These are phyloP conservation scores for Vollenhovia emeryi DNA, from an alignment of 1,140 invertebrate species.

Conservation along the genomic window DNA sequence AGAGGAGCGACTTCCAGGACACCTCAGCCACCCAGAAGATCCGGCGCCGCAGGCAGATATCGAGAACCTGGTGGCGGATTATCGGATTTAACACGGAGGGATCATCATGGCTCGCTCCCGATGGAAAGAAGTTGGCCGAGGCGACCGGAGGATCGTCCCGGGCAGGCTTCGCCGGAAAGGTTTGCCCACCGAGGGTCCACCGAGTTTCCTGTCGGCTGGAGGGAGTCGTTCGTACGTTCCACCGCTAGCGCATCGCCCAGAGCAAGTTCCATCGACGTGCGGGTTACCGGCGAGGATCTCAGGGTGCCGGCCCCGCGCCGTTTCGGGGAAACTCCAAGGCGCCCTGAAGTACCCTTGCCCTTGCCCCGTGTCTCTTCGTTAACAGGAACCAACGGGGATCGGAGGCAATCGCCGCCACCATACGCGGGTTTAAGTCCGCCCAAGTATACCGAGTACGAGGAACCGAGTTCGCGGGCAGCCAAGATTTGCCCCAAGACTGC, in stretches of 20 bases:
- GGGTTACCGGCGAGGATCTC: neutral
- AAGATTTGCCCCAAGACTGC: slow-evolving; percentile 70
- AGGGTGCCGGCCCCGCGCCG: neutral
- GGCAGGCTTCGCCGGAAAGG: slow-evolving; percentile 17
- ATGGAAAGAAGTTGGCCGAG: slow-evolving; percentile 28
- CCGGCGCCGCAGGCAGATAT: slow-evolving; percentile 1
- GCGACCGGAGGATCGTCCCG: slow-evolving; percentile 18
- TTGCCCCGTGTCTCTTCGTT: slow-evolving; percentile 13
- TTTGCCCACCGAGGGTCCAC: slow-evolving; percentile 16
- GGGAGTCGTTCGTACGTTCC: neutral
- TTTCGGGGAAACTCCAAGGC: neutral
- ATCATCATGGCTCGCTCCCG: slow-evolving; percentile 60
- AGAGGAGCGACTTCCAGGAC: slow-evolving; percentile 71
- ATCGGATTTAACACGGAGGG: slow-evolving; percentile 19
- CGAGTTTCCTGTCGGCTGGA: slow-evolving; percentile 8
- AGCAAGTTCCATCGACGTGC: slow-evolving; percentile 38
- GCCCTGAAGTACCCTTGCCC: neutral
- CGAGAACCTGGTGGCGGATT: neutral
- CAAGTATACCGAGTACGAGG: slow-evolving; percentile 53
- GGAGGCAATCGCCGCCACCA: slow-evolving; percentile 52
- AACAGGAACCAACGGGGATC: neutral
- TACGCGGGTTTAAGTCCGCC: slow-evolving; percentile 65
- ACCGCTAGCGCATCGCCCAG: neutral
- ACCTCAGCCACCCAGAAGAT: slow-evolving; percentile 75
- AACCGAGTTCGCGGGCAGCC: slow-evolving; percentile 56